These are phyloP conservation scores for Phrynocephalus vlangalii DNA, from an alignment of 2,797 vertebrate species.

Conservation along the genomic window DNA sequence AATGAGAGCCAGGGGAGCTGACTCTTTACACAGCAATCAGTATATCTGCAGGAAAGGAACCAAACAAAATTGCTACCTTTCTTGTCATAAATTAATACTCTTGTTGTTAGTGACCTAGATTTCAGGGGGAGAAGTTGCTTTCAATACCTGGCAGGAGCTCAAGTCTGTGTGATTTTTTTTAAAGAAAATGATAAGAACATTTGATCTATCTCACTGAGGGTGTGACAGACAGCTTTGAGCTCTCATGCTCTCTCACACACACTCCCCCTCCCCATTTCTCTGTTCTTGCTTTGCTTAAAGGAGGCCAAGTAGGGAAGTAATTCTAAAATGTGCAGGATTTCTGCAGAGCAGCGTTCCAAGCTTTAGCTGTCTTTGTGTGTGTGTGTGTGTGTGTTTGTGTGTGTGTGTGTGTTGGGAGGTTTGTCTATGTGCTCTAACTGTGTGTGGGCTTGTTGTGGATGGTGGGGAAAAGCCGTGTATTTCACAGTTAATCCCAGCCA, in stretches of 20 bases:
- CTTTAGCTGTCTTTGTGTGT: conserved; percentile 37
- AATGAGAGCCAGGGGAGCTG: not conserved
- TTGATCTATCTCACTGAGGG: conserved; percentile 67
- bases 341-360: conserved; percentile 52
- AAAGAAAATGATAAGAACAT: conserved; percentile 58
- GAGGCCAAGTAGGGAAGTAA: conserved; percentile 57
- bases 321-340: conserved; percentile 53
- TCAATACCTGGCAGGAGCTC: conserved; percentile 73
- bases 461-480: conserved; percentile 59
- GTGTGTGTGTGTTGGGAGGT: too few relatives aligned
- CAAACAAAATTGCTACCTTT: conserved; percentile 45
- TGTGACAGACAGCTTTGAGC: conserved; percentile 55
- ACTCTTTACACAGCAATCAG: conserved; percentile 23
- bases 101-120: conserved; percentile 71
- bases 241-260: not conserved
- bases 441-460: conserved; percentile 62
- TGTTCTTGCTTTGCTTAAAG: conserved; percentile 57
- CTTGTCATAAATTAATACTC: conserved; percentile 44
- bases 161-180: conserved; percentile 37
- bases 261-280: conserved; percentile 36
- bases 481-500: conserved; percentile 60
- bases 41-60: not conserved
- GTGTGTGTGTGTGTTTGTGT: too few relatives aligned
- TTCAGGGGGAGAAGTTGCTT: conserved; percentile 63
- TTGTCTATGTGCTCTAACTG: conserved; percentile 62